Percentiles rank a stretch among this genome's conserved stretches.
phyloP scores from a whole-genome alignment of 23 tunicate species.

The Halocynthia roretzi region DNA sequence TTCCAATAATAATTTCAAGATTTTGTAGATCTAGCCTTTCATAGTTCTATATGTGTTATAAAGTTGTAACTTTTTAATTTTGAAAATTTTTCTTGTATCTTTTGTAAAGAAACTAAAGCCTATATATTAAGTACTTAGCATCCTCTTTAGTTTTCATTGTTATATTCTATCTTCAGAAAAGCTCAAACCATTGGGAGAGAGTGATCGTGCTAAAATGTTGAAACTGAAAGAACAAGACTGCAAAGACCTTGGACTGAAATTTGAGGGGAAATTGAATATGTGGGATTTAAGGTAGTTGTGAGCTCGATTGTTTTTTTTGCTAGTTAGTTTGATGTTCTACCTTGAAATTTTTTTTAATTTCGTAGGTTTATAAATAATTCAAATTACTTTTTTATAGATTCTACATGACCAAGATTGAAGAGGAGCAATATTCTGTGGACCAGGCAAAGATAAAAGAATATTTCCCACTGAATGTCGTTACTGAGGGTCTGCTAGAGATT shows the following conservation, averaged over 20 bases:
- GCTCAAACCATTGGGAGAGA: constrained; percentile 64
- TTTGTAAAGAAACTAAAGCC: too few relatives aligned
- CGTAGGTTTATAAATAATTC: neutral
- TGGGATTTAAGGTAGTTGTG: constrained; percentile 77
- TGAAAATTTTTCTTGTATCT: too few relatives aligned
- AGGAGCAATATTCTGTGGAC: constrained; percentile 60
- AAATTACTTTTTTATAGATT: constrained; percentile 27
- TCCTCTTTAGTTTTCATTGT: neutral
- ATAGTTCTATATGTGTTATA: too few relatives aligned
- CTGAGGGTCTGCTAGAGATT: constrained; percentile 68
- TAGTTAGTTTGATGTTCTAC: neutral
- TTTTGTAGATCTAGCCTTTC: too few relatives aligned
- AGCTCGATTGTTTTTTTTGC: too few relatives aligned
- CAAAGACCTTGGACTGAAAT: constrained; percentile 32
- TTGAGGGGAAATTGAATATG: constrained; percentile 83
- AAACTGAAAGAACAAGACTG: constrained; percentile 65
- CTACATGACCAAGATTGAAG: constrained; percentile 77
- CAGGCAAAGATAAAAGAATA: constrained; percentile 73
- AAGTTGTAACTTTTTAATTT: too few relatives aligned
- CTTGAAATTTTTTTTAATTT: neutral
- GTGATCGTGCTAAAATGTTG: constrained; percentile 54
- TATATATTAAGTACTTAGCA: too few relatives aligned
- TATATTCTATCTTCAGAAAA: constrained; percentile 30
- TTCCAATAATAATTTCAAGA: too few relatives aligned
- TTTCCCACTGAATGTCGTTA: constrained; percentile 72